Evolutionary conservation across 2,888 invertebrate species (phyloP).

Genomic region (Macroteleia sp.): DNA sequence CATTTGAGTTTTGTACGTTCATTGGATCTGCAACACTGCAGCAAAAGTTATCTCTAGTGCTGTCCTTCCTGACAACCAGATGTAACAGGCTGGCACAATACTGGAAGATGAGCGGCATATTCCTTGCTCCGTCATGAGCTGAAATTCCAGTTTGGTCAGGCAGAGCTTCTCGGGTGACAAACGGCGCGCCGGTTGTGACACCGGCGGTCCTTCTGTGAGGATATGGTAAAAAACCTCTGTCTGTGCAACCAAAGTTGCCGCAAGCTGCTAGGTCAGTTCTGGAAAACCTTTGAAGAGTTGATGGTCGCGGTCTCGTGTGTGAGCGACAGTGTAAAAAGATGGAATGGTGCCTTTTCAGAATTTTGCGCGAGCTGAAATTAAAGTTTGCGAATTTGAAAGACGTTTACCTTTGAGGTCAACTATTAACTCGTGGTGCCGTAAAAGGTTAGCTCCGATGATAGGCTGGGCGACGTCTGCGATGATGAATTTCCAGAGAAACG

Average conservation of each 20-base stretch:
- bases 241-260: neutral
- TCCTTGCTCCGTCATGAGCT: constrained; percentile 75
- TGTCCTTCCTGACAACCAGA: constrained; percentile 63
- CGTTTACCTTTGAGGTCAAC: neutral
- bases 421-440: constrained; percentile 25
- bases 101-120: constrained; percentile 81
- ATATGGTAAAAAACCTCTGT: constrained; percentile 53
- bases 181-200: constrained; percentile 69
- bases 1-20: no score
- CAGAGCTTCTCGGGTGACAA: constrained; percentile 73
- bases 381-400: neutral
- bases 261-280: neutral
- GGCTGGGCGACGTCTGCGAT: constrained; percentile 2
- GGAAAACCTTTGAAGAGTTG: constrained; percentile 1
- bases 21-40: no score
- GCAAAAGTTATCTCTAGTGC: constrained; percentile 69
- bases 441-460: constrained; percentile 67
- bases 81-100: constrained; percentile 80
- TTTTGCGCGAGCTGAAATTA: neutral
- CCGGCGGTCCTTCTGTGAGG: constrained; percentile 74
- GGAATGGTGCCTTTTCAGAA: neutral
- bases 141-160: constrained; percentile 75
- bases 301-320: neutral
- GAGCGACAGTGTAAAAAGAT: neutral
- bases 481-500: constrained; percentile 60